A percentile compares a stretch with the other conserved stretches of the same genome.
These are phyloP conservation scores for Myopa testacea DNA, from an alignment of 2,888 invertebrate species.

Conservation along the genomic window DNA sequence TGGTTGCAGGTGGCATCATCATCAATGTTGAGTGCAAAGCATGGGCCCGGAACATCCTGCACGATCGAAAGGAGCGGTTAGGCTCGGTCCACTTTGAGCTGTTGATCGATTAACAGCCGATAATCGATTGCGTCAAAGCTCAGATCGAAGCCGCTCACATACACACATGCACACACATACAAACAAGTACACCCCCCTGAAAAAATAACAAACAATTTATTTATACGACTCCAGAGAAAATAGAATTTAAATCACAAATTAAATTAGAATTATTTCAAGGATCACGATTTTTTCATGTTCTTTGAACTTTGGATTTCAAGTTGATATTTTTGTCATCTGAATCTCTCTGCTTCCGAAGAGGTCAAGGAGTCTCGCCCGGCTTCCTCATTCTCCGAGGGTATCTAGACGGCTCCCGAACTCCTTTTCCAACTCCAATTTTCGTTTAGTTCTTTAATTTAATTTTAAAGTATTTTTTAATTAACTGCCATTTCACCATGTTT, in stretches of 20 bases:
- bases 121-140: neutral
- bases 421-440: no score
- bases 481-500: conserved; percentile 49
- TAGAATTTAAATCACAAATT: neutral
- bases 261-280: no score
- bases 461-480: conserved; percentile 38
- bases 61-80: conserved; percentile 76
- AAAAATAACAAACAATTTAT: neutral
- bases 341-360: neutral
- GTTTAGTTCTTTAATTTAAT: conserved; percentile 38
- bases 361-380: no score
- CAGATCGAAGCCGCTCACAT: neutral
- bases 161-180: neutral
- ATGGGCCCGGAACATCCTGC: conserved; percentile 77
- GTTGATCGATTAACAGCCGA: conserved; percentile 70
- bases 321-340: neutral
- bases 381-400: neutral
- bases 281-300: no score
- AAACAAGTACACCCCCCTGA: neutral
- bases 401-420: no score
- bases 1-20: conserved; percentile 69
- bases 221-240: conserved; percentile 25
- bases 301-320: no score
- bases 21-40: conserved; percentile 79
- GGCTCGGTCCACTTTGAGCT: conserved; percentile 82